These are phyloP conservation scores for Cephus cinctus DNA, from an alignment of 1,140 invertebrate genomes.

Conservation along the genomic window DNA sequence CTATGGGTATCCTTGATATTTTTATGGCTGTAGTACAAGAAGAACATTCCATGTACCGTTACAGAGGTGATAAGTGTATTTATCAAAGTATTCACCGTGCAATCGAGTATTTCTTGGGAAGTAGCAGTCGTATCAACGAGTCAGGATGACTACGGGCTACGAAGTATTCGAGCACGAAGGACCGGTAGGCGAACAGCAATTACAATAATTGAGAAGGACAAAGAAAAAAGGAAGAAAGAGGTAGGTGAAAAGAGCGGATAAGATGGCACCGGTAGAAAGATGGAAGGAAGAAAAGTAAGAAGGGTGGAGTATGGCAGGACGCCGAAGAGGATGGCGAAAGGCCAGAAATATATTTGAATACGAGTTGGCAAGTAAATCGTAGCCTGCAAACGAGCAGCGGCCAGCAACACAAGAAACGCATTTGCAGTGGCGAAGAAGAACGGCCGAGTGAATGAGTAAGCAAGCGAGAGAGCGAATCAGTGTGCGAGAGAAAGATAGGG, in stretches of 20 bases:
- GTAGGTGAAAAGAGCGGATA: too few relatives aligned
- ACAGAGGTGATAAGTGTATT: too few relatives aligned
- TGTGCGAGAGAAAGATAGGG: constrained; percentile 21
- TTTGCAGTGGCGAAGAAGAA: constrained; percentile 38
- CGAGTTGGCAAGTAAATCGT: constrained; percentile 46
- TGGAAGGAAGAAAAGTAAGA: constrained; percentile 3
- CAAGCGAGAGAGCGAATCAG: constrained; percentile 1
- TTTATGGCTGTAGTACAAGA: too few relatives aligned
- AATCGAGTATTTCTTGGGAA: too few relatives aligned
- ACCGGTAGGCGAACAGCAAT: neutral
- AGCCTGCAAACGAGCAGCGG: constrained; percentile 33
- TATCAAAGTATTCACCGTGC: too few relatives aligned
- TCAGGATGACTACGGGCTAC: neutral
- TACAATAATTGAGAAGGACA: neutral
- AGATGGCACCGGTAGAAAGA: too few relatives aligned
- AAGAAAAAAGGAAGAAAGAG: too few relatives aligned
- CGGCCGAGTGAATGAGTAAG: constrained; percentile 10
- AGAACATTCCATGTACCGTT: too few relatives aligned
- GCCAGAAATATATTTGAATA: constrained; percentile 45
- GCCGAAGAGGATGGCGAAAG: constrained; percentile 5
- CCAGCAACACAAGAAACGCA: constrained; percentile 53
- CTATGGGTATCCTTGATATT: too few relatives aligned
- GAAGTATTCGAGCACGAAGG: neutral
- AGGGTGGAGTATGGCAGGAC: neutral
- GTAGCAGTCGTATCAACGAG: too few relatives aligned